Conservation (phyloP, 1,140 invertebrate species). For the Leptopilina clavipes region DNA sequence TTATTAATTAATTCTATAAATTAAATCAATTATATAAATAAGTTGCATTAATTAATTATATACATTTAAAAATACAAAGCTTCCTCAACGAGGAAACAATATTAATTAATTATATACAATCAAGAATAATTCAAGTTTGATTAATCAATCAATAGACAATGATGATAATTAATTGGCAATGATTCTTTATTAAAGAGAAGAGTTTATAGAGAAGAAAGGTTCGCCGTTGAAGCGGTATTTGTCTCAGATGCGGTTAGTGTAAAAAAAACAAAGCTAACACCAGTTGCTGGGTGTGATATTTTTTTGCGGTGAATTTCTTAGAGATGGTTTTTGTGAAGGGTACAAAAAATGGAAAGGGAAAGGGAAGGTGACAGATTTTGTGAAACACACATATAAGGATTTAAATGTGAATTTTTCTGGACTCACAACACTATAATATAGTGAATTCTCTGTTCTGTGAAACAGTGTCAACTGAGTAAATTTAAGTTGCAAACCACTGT, state of each 20-base stretch:
- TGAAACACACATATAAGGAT: slow-evolving; percentile 44
- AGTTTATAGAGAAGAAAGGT: slow-evolving; percentile 22
- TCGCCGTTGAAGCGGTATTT: slow-evolving; percentile 67
- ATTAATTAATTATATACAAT: too few species aligned
- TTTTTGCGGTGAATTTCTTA: slow-evolving; percentile 56
- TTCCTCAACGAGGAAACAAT: too few species aligned
- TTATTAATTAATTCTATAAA: too few species aligned
- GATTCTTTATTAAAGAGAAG: neutral
- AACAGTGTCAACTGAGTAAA: slow-evolving; percentile 45
- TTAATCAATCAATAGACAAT: too few species aligned
- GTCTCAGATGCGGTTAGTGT: slow-evolving; percentile 69
- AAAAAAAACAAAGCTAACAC: slow-evolving; percentile 74
- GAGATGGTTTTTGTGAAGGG: slow-evolving; percentile 42
- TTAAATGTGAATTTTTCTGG: slow-evolving; percentile 37
- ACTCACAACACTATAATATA: slow-evolving; percentile 12
- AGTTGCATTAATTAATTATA: too few species aligned
- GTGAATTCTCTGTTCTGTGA: slow-evolving; percentile 46
- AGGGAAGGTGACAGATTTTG: slow-evolving; percentile 30
- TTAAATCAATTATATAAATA: too few species aligned
- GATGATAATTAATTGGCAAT: neutral
- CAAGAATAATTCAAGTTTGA: too few species aligned
- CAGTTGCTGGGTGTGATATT: slow-evolving; percentile 68
- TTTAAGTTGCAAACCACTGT: slow-evolving; percentile 56
- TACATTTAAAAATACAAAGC: too few species aligned
- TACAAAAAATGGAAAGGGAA: neutral